A percentile compares a stretch with the other conserved stretches of the same genome.
phyloP scores from a whole-genome alignment of 2,797 vertebrate species.

The Lepus oiostolus region DNA sequence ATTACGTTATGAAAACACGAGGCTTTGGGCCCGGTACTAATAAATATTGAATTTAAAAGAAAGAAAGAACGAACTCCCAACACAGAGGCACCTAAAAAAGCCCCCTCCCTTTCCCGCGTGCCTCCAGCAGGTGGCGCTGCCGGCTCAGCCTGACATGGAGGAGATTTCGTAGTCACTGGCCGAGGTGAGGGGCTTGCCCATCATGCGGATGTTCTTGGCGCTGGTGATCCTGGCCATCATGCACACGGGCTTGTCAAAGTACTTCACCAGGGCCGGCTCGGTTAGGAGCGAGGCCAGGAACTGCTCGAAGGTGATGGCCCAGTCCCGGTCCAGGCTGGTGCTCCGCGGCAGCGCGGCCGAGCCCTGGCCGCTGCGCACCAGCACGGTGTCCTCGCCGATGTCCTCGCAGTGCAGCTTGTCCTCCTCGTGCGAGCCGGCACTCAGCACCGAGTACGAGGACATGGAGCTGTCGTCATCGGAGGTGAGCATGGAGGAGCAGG shows the following conservation, averaged over 20 bases:
- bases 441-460: constrained; percentile 98
- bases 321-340: constrained; percentile 96
- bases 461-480: constrained; percentile 97
- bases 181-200: constrained; percentile 92
- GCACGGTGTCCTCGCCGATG: constrained; percentile 96
- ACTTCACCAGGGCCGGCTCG: constrained; percentile 95
- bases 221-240: constrained; percentile 94
- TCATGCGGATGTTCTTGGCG: constrained; percentile 94
- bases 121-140: background rate
- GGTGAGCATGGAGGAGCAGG: constrained; percentile 95
- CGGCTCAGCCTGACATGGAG: constrained; percentile 92
- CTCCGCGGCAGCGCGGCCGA: constrained; percentile 90
- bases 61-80: constrained; percentile 53
- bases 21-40: constrained; percentile 85
- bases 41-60: constrained; percentile 88
- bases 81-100: constrained; percentile 77
- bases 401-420: constrained; percentile 99
- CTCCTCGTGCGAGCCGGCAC: constrained; percentile 95
- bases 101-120: fast-evolving
- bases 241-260: constrained; percentile 97
- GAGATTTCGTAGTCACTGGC: constrained; percentile 97
- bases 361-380: constrained; percentile 91
- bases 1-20: constrained; percentile 85
- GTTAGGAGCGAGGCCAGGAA: constrained; percentile 98
- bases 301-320: constrained; percentile 99